These are phyloP conservation scores for Alosa sapidissima DNA, from an alignment of 2,797 vertebrate species.

Conservation along the genomic window DNA sequence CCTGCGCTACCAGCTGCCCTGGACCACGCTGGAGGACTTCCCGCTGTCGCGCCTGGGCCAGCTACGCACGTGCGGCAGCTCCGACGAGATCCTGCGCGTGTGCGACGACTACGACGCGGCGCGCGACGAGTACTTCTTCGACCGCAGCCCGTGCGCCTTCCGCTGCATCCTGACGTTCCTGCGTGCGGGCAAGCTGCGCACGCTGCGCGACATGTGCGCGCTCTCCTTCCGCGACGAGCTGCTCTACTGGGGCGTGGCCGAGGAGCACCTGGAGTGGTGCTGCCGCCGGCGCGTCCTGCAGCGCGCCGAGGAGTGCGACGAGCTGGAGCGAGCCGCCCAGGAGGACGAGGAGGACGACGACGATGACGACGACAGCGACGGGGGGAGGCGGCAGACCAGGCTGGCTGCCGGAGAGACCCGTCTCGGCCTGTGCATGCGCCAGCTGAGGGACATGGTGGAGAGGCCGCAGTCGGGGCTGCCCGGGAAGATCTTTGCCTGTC, in stretches of 20 bases:
- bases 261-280: constrained; percentile 94
- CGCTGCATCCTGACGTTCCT: constrained; percentile 94
- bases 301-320: constrained; percentile 91
- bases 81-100: constrained; percentile 92
- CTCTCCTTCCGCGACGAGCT: constrained; percentile 97
- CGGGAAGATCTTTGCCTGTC: constrained; percentile 95
- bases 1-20: constrained; percentile 91
- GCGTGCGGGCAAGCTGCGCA: constrained; percentile 89
- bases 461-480: constrained; percentile 95
- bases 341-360: constrained; percentile 74
- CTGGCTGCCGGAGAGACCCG: constrained; percentile 70
- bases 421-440: constrained; percentile 82
- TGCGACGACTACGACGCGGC: constrained; percentile 95
- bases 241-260: constrained; percentile 97
- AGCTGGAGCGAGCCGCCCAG: constrained; percentile 84
- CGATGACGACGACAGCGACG: constrained; percentile 75
- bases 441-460: constrained; percentile 96
- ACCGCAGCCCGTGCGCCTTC: constrained; percentile 94
- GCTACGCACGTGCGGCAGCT: constrained; percentile 90
- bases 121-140: constrained; percentile 96
- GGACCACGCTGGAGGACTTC: constrained; percentile 96
- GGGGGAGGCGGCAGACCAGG: constrained; percentile 47
- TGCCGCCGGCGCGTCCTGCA: constrained; percentile 91
- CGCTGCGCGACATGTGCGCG: constrained; percentile 90
- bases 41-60: constrained; percentile 91